These are phyloP conservation scores for Neoaliturus tenellus DNA, from an alignment of 2,888 invertebrate species.

Conservation along the genomic window DNA sequence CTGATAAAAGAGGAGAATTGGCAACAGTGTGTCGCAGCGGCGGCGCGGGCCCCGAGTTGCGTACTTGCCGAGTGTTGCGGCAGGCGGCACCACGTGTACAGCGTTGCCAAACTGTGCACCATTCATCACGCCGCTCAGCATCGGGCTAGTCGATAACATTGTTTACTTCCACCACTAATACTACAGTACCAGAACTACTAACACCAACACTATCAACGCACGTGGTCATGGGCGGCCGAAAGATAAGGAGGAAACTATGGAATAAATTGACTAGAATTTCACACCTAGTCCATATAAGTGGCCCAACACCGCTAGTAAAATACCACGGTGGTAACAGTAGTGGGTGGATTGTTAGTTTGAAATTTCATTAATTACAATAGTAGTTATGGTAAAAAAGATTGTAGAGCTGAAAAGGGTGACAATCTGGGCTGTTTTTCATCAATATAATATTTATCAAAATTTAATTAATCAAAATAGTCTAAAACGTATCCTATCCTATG, in stretches of 20 bases:
- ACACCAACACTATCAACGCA: constrained; percentile 3
- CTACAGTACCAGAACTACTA: background rate
- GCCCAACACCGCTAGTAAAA: no score
- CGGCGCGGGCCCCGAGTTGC: constrained; percentile 50
- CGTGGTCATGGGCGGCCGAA: background rate
- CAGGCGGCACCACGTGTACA: constrained; percentile 72
- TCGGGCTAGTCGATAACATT: constrained; percentile 14
- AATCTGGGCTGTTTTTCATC: no score
- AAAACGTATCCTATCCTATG: no score
- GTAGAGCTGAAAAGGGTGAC: no score
- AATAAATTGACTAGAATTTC: no score
- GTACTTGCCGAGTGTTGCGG: constrained; percentile 71
- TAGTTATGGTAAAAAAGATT: no score
- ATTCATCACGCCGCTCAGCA: constrained; percentile 26
- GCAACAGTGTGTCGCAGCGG: constrained; percentile 38
- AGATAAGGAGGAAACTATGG: background rate
- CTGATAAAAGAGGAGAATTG: constrained; percentile 23
- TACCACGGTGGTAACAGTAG: no score
- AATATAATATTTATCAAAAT: no score
- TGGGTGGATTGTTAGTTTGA: no score
- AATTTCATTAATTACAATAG: no score
- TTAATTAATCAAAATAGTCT: no score
- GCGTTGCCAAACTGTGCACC: constrained; percentile 53
- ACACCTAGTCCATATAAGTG: no score
- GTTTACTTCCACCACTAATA: background rate